These are phyloP conservation scores for Conopomorpha cramerella DNA, from an alignment of 1,140 invertebrate species.

Conservation along the genomic window DNA sequence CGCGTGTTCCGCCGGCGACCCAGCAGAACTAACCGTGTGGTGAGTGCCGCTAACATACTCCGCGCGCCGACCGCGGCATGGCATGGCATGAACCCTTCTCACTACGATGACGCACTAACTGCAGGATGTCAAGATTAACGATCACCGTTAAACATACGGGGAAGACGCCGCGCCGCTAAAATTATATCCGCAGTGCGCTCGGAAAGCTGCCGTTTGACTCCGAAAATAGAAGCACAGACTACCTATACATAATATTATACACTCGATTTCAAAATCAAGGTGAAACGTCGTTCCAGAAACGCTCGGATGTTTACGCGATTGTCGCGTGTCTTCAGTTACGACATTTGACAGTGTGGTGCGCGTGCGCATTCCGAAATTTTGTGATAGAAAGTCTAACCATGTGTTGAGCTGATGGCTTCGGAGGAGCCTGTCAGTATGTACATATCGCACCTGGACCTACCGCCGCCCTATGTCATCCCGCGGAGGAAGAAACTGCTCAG, in stretches of 20 bases:
- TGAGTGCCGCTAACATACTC: constrained; percentile 37
- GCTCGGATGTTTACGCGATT: constrained; percentile 25
- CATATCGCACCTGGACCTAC: constrained; percentile 38
- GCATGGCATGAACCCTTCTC: constrained; percentile 19
- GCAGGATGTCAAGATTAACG: too few relatives aligned
- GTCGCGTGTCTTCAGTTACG: constrained; percentile 9
- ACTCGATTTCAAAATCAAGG: constrained; percentile 55
- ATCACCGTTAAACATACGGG: constrained; percentile 5
- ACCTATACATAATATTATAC: too few relatives aligned
- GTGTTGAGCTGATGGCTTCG: too few relatives aligned
- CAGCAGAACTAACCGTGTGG: constrained; percentile 37
- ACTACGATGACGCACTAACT: constrained; percentile 5
- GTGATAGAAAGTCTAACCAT: too few relatives aligned
- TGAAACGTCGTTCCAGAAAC: constrained; percentile 48
- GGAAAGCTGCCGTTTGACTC: too few relatives aligned
- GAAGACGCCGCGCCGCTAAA: constrained; percentile 13
- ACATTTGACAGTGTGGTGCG: too few relatives aligned
- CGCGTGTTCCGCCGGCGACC: constrained; percentile 22
- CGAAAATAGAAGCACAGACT: too few relatives aligned
- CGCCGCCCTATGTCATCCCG: constrained; percentile 45
- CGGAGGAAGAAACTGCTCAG: constrained; percentile 52
- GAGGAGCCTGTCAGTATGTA: too few relatives aligned
- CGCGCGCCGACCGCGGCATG: constrained; percentile 12
- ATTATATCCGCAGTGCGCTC: constrained; percentile 19
- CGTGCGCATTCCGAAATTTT: too few relatives aligned